Conservation (phyloP, 2,113 vertebrate genomes). For the Struthio camelus region DNA sequence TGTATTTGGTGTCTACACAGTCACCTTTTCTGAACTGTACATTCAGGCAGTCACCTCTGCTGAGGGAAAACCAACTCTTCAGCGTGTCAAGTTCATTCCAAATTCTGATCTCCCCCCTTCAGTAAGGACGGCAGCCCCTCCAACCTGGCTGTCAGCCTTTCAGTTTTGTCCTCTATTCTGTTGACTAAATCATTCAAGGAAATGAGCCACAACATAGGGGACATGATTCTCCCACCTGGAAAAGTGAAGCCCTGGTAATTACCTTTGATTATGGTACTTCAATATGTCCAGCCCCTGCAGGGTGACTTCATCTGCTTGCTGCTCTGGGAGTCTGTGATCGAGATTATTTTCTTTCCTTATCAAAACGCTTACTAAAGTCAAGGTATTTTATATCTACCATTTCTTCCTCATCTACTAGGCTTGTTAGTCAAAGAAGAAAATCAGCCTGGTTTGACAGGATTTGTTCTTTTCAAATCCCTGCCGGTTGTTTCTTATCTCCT, state of each 20-base stretch:
- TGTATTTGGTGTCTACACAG: neutral
- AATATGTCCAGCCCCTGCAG: neutral
- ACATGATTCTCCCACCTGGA: neutral
- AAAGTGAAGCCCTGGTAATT: conserved; percentile 31
- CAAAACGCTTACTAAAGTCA: neutral
- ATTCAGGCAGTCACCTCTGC: neutral
- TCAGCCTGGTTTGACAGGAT: conserved; percentile 19
- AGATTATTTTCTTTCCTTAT: neutral
- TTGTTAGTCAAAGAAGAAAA: conserved; percentile 27
- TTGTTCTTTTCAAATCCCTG: conserved; percentile 50
- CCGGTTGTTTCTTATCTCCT: conserved; percentile 50
- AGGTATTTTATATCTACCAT: neutral
- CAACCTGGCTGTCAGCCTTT: conserved; percentile 1
- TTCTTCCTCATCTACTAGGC: neutral
- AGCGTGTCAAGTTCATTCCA: neutral
- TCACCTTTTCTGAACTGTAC: neutral
- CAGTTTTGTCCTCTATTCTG: neutral
- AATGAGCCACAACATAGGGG: neutral
- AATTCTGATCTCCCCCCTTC: neutral
- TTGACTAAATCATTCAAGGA: neutral
- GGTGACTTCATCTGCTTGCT: neutral
- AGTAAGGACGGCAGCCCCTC: neutral
- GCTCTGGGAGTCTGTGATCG: neutral
- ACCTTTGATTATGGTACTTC: neutral
- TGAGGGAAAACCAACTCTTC: neutral